phyloP scores from a whole-genome alignment of 1,140 invertebrate species.

The Hycleus phaleratus region DNA sequence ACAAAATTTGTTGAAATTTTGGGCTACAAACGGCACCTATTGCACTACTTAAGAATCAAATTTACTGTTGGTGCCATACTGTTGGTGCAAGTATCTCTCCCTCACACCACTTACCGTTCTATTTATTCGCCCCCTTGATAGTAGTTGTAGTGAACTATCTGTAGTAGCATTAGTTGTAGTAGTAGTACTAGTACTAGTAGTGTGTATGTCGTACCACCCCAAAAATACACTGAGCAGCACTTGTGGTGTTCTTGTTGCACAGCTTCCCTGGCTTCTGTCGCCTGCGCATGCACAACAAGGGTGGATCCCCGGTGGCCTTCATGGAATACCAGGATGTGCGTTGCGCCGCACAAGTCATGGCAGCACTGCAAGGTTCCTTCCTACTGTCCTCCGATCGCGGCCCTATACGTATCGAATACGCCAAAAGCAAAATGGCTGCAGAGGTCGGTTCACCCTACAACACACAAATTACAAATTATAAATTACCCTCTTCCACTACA shows the following conservation, averaged over 20 bases:
- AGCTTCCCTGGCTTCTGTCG: conserved; percentile 96
- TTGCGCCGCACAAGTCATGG: conserved; percentile 84
- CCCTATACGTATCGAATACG: conserved; percentile 96
- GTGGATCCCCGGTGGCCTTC: conserved; percentile 88
- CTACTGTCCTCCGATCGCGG: conserved; percentile 90
- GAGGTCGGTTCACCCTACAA: conserved; percentile 51
- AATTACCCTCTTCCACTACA: too few relatives aligned
- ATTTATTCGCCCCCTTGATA: too few relatives aligned
- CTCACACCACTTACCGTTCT: too few relatives aligned
- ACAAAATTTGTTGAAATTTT: too few relatives aligned
- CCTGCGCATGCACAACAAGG: conserved; percentile 93
- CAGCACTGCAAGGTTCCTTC: conserved; percentile 86
- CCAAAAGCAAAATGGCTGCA: conserved; percentile 91
- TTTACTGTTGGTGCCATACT: too few relatives aligned
- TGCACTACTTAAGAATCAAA: too few relatives aligned
- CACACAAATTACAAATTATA: too few relatives aligned
- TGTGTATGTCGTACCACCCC: conserved; percentile 18
- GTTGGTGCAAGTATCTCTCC: too few relatives aligned
- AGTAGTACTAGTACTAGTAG: conserved; percentile 1
- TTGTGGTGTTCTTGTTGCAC: conserved; percentile 47
- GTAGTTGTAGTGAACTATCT: too few relatives aligned
- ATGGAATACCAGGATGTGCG: conserved; percentile 91
- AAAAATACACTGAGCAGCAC: conserved; percentile 31
- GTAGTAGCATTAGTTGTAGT: too few relatives aligned
- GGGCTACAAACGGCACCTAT: too few relatives aligned